Evolutionary conservation across 2,797 vertebrate genomes (phyloP).

Genomic region (Triplophysa bombifrons): DNA sequence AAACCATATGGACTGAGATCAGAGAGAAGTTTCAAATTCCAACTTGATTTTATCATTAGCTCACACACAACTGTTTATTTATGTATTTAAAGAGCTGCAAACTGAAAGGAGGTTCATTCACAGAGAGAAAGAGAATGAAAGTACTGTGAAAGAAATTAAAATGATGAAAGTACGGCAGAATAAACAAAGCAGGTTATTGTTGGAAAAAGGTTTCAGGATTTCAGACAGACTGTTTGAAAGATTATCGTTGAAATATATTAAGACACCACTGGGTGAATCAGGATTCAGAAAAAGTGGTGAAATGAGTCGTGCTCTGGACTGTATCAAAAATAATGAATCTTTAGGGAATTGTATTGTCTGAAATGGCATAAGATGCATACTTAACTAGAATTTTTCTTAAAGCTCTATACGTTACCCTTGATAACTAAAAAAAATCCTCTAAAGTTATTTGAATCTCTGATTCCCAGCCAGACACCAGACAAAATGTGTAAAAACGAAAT

Average conservation of each 20-base stretch:
- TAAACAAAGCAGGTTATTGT: slow-evolving; percentile 26
- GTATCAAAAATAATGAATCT: background rate
- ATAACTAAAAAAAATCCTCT: background rate
- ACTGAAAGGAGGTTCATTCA: slow-evolving; percentile 15
- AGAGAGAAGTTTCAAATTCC: slow-evolving; percentile 28
- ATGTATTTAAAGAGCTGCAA: slow-evolving; percentile 15
- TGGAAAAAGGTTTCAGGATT: slow-evolving; percentile 2
- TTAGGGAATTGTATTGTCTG: background rate
- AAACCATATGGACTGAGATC: slow-evolving; percentile 24
- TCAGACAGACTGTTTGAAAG: background rate
- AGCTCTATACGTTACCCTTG: background rate
- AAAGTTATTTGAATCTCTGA: slow-evolving; percentile 7
- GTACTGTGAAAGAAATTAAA: slow-evolving; percentile 9
- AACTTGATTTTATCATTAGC: slow-evolving; percentile 46
- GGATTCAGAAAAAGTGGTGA: slow-evolving; percentile 24
- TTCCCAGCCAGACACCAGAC: background rate
- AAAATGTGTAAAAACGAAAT: slow-evolving; percentile 11
- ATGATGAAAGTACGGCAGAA: slow-evolving; percentile 15
- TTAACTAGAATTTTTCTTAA: background rate
- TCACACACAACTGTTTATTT: background rate
- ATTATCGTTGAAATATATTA: background rate
- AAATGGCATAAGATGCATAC: slow-evolving; percentile 4
- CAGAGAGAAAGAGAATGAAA: background rate
- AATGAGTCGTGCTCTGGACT: slow-evolving; percentile 11
- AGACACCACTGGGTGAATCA: slow-evolving; percentile 22